Conservation (phyloP, 2,797 vertebrate species). For the Anableps anableps region DNA sequence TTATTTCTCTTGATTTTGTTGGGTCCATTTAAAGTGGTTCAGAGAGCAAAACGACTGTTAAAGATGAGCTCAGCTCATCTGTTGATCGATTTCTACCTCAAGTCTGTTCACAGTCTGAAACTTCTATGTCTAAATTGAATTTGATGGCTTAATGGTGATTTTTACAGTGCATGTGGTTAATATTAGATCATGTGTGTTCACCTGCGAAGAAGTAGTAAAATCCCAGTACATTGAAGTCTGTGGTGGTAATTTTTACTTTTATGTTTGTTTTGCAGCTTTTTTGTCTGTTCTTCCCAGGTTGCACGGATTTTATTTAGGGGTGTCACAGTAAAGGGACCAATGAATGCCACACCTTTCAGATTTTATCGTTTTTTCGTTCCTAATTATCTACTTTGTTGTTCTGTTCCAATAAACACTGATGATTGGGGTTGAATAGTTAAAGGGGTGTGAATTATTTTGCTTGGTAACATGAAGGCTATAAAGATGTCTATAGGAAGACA, state of each 20-base stretch:
- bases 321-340: too few species aligned
- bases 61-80: background rate
- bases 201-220: too few species aligned
- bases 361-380: too few species aligned
- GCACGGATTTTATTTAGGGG: too few species aligned
- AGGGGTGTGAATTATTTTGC: background rate
- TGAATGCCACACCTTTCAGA: too few species aligned
- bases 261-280: too few species aligned
- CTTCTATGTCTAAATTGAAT: background rate
- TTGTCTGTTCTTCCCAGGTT: too few species aligned
- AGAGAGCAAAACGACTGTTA: background rate
- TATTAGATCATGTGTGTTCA: background rate
- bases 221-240: too few species aligned
- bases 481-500: background rate
- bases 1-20: background rate
- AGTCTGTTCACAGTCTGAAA: background rate
- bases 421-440: background rate
- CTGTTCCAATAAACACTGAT: too few species aligned
- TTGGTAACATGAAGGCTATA: too few species aligned
- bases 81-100: constrained; percentile 1
- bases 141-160: background rate
- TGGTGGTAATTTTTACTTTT: too few species aligned
- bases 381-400: too few species aligned
- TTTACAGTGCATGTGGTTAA: constrained; percentile 1
- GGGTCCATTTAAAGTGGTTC: background rate